A percentile compares a stretch with the other conserved stretches of the same genome.
Evolutionary conservation across 2,797 vertebrate genomes (phyloP).

Genomic region (Podarcis lilfordi): DNA sequence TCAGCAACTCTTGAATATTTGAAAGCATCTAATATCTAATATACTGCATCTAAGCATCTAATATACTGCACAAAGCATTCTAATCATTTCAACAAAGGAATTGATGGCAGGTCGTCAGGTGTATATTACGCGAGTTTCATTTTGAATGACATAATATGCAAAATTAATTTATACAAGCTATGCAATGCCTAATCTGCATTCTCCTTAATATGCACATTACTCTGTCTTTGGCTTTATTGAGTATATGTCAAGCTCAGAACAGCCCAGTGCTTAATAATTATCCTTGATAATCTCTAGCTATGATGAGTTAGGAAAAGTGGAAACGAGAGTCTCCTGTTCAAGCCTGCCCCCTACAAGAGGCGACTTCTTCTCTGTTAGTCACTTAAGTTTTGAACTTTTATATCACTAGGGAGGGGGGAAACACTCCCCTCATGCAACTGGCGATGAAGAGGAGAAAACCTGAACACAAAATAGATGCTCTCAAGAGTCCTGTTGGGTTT

Average conservation of each 20-base stretch:
- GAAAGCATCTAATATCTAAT: background rate
- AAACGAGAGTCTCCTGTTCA: background rate
- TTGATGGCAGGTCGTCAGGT: background rate
- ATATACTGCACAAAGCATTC: background rate
- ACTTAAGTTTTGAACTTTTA: background rate
- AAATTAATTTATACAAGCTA: background rate
- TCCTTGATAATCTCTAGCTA: background rate
- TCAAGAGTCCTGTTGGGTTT: background rate
- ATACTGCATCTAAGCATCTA: background rate
- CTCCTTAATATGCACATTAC: background rate
- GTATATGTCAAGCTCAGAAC: background rate
- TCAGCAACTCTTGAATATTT: background rate
- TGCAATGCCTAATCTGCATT: background rate
- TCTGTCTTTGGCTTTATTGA: constrained; percentile 1
- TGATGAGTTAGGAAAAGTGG: background rate
- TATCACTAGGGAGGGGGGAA: background rate
- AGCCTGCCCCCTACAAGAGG: background rate
- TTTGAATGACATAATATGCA: background rate
- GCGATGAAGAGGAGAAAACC: background rate
- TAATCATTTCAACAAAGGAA: background rate
- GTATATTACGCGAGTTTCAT: background rate
- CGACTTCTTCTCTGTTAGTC: background rate
- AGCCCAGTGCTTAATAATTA: background rate
- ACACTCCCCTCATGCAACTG: background rate
- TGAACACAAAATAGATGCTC: background rate